Conservation (phyloP, 92 coral and sea anemone species). For the Isaurus tuberculatus region DNA sequence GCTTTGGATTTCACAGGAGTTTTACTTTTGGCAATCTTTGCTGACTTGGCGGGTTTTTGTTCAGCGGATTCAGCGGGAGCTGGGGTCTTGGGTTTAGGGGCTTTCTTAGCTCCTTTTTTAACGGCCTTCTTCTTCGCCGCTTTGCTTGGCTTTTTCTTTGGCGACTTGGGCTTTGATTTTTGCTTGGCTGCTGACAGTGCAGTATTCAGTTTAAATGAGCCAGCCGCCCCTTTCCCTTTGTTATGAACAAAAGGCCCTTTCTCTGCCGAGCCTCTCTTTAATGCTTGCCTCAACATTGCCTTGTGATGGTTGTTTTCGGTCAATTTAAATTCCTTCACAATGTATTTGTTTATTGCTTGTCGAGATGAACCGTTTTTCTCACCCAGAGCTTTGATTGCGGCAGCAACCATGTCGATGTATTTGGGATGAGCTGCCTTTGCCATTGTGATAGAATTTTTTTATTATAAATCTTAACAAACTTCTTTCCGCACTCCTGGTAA, state of each 20-base stretch:
- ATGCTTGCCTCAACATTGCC: constrained; percentile 82
- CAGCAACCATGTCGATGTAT: constrained; percentile 76
- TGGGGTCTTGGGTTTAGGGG: constrained; percentile 30
- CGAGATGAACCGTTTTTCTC: constrained; percentile 86
- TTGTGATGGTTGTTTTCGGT: constrained; percentile 80
- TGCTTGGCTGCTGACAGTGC: constrained; percentile 51
- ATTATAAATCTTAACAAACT: background rate
- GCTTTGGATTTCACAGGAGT: background rate
- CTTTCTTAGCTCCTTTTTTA: constrained; percentile 47
- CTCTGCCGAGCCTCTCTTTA: constrained; percentile 71
- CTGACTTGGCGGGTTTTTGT: constrained; percentile 38
- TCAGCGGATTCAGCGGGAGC: constrained; percentile 15
- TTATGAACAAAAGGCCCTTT: constrained; percentile 79
- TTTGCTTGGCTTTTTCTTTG: constrained; percentile 47
- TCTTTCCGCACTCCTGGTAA: constrained; percentile 1
- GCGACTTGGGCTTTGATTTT: constrained; percentile 42
- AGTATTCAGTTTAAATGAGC: constrained; percentile 80
- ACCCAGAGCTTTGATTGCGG: constrained; percentile 70
- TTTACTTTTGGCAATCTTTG: constrained; percentile 32
- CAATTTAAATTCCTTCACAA: constrained; percentile 76
- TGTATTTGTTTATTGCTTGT: constrained; percentile 84
- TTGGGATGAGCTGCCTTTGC: constrained; percentile 72
- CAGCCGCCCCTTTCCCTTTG: constrained; percentile 90
- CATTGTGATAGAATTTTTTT: constrained; percentile 13
- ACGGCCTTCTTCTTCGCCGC: constrained; percentile 53